Evolutionary conservation across 2,113 vertebrate genomes (phyloP).

Genomic region (Melanostigma gelatinosum): DNA sequence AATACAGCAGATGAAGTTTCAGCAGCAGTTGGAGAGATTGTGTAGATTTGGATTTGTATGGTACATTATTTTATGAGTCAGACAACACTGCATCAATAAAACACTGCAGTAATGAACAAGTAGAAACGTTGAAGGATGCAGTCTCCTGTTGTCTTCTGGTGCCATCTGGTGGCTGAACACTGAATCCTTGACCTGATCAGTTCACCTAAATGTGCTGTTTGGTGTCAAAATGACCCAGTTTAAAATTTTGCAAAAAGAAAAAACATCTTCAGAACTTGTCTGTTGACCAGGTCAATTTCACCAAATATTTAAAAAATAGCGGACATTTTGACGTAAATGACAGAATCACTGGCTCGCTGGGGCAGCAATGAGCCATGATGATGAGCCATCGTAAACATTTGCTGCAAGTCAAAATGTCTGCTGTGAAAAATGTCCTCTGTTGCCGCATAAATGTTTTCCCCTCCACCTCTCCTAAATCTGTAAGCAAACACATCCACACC

Average conservation of each 20-base stretch:
- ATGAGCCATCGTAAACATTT: too few relatives aligned
- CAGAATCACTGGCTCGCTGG: not conserved
- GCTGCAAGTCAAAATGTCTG: too few relatives aligned
- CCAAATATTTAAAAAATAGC: not conserved
- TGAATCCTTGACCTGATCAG: not conserved
- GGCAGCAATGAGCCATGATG: too few relatives aligned
- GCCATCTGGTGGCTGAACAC: slow-evolving; percentile 47
- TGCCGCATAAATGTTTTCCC: too few relatives aligned
- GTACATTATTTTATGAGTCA: not conserved
- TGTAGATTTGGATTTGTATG: not conserved
- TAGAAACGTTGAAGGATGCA: not conserved
- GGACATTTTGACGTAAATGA: not conserved
- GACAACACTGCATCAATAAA: not conserved
- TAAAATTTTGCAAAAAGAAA: not conserved
- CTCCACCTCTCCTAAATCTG: too few relatives aligned
- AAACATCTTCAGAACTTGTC: too few relatives aligned
- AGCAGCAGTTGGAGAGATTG: not conserved
- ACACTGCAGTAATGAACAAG: not conserved
- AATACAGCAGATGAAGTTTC: not conserved
- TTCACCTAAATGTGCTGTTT: not conserved
- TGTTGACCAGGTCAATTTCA: not conserved
- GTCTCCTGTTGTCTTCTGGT: slow-evolving; percentile 13
- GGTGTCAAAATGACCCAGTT: not conserved
- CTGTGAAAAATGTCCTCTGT: too few relatives aligned
- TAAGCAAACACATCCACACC: too few relatives aligned